Conservation (phyloP, 53 echinoderm and acorn worm genomes). For the Actinopyga echinites region DNA sequence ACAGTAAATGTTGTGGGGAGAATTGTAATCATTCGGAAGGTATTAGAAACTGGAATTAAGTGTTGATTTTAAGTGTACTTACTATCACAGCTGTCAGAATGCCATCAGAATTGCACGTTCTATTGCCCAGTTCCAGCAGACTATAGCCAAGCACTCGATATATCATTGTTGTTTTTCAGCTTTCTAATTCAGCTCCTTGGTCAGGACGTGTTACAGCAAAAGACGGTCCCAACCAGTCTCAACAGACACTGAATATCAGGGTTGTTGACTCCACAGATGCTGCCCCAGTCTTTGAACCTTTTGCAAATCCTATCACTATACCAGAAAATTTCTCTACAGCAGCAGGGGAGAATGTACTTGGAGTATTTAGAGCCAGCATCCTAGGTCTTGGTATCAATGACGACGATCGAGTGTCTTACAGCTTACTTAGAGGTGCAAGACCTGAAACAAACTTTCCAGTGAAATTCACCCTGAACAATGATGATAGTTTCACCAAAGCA, state of each 20-base stretch:
- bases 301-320: not conserved
- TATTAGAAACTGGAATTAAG: too few species aligned
- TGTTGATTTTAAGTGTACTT: too few species aligned
- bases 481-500: not conserved
- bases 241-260: slow-evolving; percentile 22
- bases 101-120: too few species aligned
- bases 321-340: slow-evolving; percentile 44
- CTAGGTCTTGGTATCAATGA: not conserved
- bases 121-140: too few species aligned
- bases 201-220: too few species aligned
- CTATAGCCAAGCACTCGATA: too few species aligned
- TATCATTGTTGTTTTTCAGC: too few species aligned
- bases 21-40: too few species aligned
- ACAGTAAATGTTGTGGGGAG: too few species aligned
- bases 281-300: not conserved
- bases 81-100: too few species aligned
- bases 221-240: not conserved
- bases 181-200: too few species aligned
- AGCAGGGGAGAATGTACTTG: not conserved
- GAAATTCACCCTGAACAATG: slow-evolving; percentile 54
- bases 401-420: slow-evolving; percentile 42
- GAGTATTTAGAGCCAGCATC: not conserved
- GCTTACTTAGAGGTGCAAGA: slow-evolving; percentile 64
- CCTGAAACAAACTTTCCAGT: slow-evolving; percentile 77
- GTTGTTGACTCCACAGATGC: slow-evolving; percentile 1